A percentile compares a stretch with the other conserved stretches of the same genome.
phyloP scores from a whole-genome alignment of 2,113 vertebrate genomes.

The Gallinago undulata region DNA sequence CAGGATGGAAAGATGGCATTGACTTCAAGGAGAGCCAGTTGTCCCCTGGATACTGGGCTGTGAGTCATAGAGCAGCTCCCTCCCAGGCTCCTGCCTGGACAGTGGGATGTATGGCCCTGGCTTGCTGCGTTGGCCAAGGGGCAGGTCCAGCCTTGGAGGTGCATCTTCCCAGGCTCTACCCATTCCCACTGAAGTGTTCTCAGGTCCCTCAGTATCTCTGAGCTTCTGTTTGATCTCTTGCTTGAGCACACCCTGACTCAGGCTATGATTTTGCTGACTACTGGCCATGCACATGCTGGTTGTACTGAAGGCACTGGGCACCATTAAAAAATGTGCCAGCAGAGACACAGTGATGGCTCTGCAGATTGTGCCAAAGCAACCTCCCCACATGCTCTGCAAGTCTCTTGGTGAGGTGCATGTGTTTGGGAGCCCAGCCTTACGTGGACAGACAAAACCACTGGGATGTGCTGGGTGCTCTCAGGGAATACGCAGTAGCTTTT shows the following conservation, averaged over 20 bases:
- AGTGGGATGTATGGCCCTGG: rapidly evolving
- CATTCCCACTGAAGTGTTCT: not conserved
- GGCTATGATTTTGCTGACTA: not conserved
- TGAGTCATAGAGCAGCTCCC: not conserved
- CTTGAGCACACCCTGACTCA: not conserved
- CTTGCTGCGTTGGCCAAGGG: not conserved
- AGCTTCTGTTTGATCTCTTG: not conserved
- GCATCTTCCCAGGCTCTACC: not conserved
- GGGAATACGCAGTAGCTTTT: not conserved
- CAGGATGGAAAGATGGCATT: rapidly evolving
- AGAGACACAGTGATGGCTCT: not conserved
- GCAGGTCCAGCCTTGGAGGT: not conserved
- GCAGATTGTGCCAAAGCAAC: not conserved
- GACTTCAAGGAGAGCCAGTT: not conserved
- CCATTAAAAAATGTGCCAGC: not conserved
- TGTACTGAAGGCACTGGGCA: not conserved
- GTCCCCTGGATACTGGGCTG: not conserved
- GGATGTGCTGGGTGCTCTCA: not conserved
- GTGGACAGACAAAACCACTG: not conserved
- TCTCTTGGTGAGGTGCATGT: not conserved
- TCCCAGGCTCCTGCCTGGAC: not conserved
- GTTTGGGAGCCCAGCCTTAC: not conserved
- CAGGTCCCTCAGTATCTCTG: not conserved
- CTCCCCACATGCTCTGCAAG: not conserved
- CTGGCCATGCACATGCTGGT: not conserved